Conservation (phyloP, 2,113 vertebrate species). For the Aviceda subcristata region DNA sequence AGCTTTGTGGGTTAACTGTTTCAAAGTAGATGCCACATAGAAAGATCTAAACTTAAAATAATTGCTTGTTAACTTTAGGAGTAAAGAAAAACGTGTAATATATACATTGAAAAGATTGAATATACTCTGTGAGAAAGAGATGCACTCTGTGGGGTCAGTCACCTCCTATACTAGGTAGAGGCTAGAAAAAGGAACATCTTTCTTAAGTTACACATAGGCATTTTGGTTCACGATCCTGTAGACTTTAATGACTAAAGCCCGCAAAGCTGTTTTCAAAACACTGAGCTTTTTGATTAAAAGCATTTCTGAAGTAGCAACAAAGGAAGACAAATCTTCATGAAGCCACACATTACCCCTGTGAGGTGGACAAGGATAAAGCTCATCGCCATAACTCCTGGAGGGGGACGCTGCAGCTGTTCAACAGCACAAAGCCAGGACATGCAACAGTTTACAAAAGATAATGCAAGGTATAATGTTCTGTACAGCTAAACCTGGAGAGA, state of each 20-base stretch:
- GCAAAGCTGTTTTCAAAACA: not conserved
- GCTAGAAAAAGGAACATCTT: not conserved
- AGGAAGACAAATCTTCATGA: not conserved
- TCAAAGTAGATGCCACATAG: not conserved
- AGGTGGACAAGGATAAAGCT: not conserved
- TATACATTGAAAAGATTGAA: rapidly evolving
- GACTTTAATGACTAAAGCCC: not conserved
- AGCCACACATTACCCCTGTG: not conserved
- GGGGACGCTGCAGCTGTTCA: not conserved
- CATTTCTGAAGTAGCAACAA: not conserved
- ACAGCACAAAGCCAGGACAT: not conserved
- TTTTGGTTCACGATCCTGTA: not conserved
- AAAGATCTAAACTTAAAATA: not conserved
- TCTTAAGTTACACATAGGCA: not conserved
- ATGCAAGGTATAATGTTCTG: not conserved
- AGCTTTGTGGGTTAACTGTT: not conserved
- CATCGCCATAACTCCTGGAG: not conserved
- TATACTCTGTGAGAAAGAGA: not conserved
- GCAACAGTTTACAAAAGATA: not conserved
- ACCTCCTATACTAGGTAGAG: not conserved
- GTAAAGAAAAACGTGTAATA: not conserved
- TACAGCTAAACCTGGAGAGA: not conserved
- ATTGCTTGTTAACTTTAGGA: not conserved
- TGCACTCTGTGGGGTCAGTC: not conserved
- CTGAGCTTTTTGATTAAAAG: not conserved